Base-by-base conservation (phyloP, 2,888 invertebrate genomes). In the Bellardia pandia region DNA sequence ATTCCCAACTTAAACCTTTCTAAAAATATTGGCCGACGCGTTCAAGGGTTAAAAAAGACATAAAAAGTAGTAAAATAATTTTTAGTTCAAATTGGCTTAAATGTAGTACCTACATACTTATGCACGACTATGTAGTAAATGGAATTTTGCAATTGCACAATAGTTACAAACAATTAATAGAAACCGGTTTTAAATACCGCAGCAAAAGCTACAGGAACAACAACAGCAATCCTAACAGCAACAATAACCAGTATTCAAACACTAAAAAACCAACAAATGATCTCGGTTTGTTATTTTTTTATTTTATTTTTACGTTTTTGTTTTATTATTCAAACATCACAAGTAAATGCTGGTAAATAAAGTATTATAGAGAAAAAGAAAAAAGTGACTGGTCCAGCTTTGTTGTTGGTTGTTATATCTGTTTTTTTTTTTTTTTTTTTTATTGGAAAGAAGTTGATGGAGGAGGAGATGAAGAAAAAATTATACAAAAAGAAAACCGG, bases 101-200 rank as follows among this genome's bases (percentile, higher is more conserved):
- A 62, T 53, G 48, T 82, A 68, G 48, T 60, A 58, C 9, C 23
- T 16, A 37, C 37, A 37, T 37, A 37, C 1, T 23, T 23, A 23
- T 23, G 23, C 23, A 23, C 23, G 23, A 23, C 1, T 23, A 23
- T 23, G 23, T 82, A 68, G 16, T 74, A 37, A 84, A 68, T 45
- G 33, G 74, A 80, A 72, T 81, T 69, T 82, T 81, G 81, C 76
- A 85, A 84, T 85, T 87, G 84, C 84, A 87, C 86, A 84, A 84
- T 87, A 84, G 77, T 81, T 69, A 81, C 62, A 81, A 80, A 74
- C 74, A 58, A 69, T 77, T 81, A 81, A 85, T 64, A 71, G n/a
- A 87, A 87, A 87, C 86, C 60, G 77, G 84, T 87, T 87, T 66
- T 64, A 71, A 83, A 66, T 56, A 71, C 11, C 48, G 40, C 56